Base-by-base conservation (phyloP, 2,888 invertebrate species). In the Schizotus pectinicornis region DNA sequence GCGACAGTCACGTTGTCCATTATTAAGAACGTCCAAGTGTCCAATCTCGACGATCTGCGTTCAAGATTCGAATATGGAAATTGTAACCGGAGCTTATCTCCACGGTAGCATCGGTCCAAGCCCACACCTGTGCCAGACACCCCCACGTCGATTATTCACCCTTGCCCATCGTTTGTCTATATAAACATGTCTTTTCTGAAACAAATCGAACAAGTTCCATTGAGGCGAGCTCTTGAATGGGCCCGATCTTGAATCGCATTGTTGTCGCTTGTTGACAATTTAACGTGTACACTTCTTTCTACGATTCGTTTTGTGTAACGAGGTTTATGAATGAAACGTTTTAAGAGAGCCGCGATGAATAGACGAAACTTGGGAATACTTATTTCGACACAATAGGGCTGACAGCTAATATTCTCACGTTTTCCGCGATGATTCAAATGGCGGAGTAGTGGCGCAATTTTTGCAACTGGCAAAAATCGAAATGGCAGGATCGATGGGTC, bases 11-110 rank as follows among this genome's bases (percentile, higher is more conserved):
- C 22, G 34, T 42, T 48, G 51, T 48, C 36, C 46, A 35, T 47
- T 38, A 54, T 35, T 22, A 36, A 22, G 22, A n/a, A 32, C 37
- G 14, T 52, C 62, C 55, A 54, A 54, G 42, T 45, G 53, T 49
- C 46, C 49, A 54, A 54, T 54, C 54, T 54, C 48, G 14, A 48
- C 59, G 45, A 59, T 62, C 63, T 59, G 63, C 58, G 58, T 61
- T 58, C 22, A 57, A 53, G 51, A 56, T 58, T 57, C 33, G 63
- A 67, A 67, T 69, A 69, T 69, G 68, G 67, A 65, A 69, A 68
- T 69, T 65, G 69, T 69, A 69, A 69, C 64, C 59, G 57, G 69
- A 69, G 59, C 57, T 67, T 69, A 69, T 69, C 69, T 64, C 50
- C 35, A 63, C 69, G 51, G 69, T 69, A 69, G 69, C 69, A 69